These are phyloP conservation scores for Scartelaos histophorus DNA, from an alignment of 2,113 vertebrate genomes.

Conservation along the genomic window DNA sequence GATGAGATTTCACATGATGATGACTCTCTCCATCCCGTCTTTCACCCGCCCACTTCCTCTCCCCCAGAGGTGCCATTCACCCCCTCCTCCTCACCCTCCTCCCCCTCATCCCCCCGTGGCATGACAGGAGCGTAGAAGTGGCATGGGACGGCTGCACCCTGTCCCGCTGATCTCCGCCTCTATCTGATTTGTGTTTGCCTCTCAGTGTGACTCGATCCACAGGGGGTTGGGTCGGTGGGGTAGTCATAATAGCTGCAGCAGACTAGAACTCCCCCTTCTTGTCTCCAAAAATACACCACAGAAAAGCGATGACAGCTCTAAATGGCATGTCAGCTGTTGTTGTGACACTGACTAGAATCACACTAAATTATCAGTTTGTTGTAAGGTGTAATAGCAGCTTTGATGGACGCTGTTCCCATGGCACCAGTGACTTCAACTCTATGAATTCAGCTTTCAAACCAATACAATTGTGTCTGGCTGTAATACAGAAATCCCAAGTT, in stretches of 20 bases:
- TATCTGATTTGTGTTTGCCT: slow-evolving; percentile 46
- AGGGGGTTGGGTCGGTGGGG: slow-evolving; percentile 11
- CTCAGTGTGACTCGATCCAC: slow-evolving; percentile 34
- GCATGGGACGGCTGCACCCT: slow-evolving; percentile 41
- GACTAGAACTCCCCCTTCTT: background rate
- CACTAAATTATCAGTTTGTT: slow-evolving; percentile 52
- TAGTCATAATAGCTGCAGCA: background rate
- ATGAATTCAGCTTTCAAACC: background rate
- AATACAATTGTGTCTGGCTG: background rate
- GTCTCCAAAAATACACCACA: slow-evolving; percentile 16
- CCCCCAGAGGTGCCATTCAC: slow-evolving; percentile 14
- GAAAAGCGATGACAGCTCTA: slow-evolving; percentile 47
- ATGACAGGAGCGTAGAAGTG: slow-evolving; percentile 37
- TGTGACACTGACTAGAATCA: slow-evolving; percentile 61
- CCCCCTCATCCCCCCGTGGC: slow-evolving; percentile 7
- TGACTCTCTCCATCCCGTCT: slow-evolving; percentile 35
- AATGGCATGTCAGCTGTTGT: slow-evolving; percentile 46
- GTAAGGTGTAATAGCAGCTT: slow-evolving; percentile 47
- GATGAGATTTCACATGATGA: slow-evolving; percentile 46
- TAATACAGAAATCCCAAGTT: background rate
- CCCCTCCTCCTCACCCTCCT: slow-evolving; percentile 8
- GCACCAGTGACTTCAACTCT: slow-evolving; percentile 3
- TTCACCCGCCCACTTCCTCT: slow-evolving; percentile 23
- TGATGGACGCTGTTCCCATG: slow-evolving; percentile 44
- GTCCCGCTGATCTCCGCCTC: slow-evolving; percentile 39